Evolutionary conservation across 1,140 invertebrate genomes (phyloP).

Genomic region (Cydia pomonella): DNA sequence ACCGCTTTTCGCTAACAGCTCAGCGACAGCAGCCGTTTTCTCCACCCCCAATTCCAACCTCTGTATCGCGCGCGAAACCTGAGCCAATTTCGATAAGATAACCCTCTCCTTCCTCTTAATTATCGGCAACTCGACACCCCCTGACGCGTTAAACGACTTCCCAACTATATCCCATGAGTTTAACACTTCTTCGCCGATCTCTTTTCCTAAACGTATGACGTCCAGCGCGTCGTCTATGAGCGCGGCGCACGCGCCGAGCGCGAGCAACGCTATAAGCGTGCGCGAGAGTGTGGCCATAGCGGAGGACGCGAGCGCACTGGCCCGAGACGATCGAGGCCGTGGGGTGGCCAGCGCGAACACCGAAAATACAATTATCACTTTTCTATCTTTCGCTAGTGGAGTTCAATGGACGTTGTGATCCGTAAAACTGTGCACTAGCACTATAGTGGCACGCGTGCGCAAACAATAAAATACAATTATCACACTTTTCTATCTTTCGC

Average conservation of each 20-base stretch:
- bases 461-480: no score
- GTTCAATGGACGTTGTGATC: no score
- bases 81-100: conserved; percentile 76
- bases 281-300: conserved; percentile 59
- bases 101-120: conserved; percentile 80
- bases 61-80: conserved; percentile 73
- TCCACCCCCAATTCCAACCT: conserved; percentile 56
- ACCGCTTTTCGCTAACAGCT: conserved; percentile 69
- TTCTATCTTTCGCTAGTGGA: neutral
- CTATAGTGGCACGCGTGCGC: no score
- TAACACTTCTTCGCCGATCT: conserved; percentile 81
- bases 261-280: conserved; percentile 50
- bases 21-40: conserved; percentile 55
- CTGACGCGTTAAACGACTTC: conserved; percentile 76
- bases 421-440: no score
- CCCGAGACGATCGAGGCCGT: conserved; percentile 43
- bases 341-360: conserved; percentile 53
- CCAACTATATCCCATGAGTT: conserved; percentile 84
- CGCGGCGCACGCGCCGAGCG: conserved; percentile 50
- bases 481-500: no score
- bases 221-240: conserved; percentile 82
- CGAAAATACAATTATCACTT: neutral
- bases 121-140: conserved; percentile 82
- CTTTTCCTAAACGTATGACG: conserved; percentile 82
- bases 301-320: conserved; percentile 63